Percentiles rank a stretch among this genome's conserved stretches.
Evolutionary conservation across 2,888 invertebrate species (phyloP).

Genomic region (Nephrocerus scutellatus): DNA sequence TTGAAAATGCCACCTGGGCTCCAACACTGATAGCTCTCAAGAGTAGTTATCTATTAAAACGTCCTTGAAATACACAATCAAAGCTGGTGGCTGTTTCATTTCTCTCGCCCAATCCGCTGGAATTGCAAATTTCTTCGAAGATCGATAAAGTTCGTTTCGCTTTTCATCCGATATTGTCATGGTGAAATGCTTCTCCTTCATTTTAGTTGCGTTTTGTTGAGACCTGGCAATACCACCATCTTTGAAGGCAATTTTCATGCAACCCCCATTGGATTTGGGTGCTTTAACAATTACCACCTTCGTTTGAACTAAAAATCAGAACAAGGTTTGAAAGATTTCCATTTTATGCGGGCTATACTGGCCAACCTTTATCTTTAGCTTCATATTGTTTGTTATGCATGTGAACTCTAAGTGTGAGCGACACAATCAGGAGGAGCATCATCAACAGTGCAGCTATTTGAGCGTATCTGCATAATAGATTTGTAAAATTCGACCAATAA

Average conservation of each 20-base stretch:
- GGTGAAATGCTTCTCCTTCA: conserved; percentile 12
- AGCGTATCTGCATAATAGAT: conserved; percentile 10
- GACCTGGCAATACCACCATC: too few species aligned
- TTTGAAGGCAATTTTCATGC: too few species aligned
- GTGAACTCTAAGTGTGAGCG: conserved; percentile 9
- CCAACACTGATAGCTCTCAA: too few species aligned
- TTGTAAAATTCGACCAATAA: not conserved
- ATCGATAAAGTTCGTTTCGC: conserved; percentile 13
- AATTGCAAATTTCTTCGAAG: conserved; percentile 27
- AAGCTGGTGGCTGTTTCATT: conserved; percentile 36
- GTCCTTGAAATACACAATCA: conserved; percentile 29
- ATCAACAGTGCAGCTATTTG: conserved; percentile 10
- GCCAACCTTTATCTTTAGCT: not conserved
- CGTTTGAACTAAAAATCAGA: too few species aligned
- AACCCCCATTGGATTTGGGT: too few species aligned
- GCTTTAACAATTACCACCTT: too few species aligned
- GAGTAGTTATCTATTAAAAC: conserved; percentile 17
- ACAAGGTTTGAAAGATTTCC: too few species aligned
- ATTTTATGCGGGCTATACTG: too few species aligned
- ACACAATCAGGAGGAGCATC: conserved; percentile 11
- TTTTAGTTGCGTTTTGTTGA: not conserved
- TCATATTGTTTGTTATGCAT: not conserved
- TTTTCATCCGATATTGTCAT: conserved; percentile 17
- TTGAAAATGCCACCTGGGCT: too few species aligned
- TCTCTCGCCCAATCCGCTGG: conserved; percentile 26